Evolutionary conservation across 2,113 vertebrate genomes (phyloP).

Genomic region (Castor canadensis): DNA sequence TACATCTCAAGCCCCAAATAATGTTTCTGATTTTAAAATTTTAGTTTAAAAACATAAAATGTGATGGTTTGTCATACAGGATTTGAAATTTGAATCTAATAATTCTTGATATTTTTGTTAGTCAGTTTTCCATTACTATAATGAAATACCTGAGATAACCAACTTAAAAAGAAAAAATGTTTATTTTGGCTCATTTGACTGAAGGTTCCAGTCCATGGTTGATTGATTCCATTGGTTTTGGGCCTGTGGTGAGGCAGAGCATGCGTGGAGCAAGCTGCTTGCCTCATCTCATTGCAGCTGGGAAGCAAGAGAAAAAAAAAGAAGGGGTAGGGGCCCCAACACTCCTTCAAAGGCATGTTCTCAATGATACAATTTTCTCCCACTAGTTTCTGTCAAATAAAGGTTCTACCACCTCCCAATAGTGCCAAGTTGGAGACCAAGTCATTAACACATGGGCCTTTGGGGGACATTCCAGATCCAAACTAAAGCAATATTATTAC

Average conservation of each 20-base stretch:
- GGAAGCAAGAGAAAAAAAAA: not conserved
- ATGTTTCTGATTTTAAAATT: constrained; percentile 1
- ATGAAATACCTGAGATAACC: not conserved
- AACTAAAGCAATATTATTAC: not conserved
- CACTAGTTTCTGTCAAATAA: not conserved
- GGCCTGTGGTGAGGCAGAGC: no score
- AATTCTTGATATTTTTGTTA: constrained; percentile 3
- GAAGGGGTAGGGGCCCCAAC: not conserved
- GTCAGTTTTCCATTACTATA: not conserved
- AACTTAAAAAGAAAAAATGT: not conserved
- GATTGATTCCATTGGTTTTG: not conserved
- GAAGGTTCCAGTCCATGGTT: not conserved
- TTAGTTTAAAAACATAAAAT: constrained; percentile 25
- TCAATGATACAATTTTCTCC: not conserved
- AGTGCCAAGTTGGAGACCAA: no score
- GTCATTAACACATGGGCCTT: not conserved
- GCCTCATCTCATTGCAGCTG: not conserved
- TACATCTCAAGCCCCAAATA: not conserved
- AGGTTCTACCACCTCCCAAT: not conserved
- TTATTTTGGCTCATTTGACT: not conserved
- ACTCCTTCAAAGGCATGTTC: not conserved
- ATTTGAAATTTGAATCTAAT: constrained; percentile 11
- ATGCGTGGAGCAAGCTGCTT: not conserved
- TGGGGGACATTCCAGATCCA: not conserved
- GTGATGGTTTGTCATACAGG: not conserved